Base-by-base conservation (phyloP, 35 echinoderm and acorn worm species). In the Ophioderma brevispina region DNA sequence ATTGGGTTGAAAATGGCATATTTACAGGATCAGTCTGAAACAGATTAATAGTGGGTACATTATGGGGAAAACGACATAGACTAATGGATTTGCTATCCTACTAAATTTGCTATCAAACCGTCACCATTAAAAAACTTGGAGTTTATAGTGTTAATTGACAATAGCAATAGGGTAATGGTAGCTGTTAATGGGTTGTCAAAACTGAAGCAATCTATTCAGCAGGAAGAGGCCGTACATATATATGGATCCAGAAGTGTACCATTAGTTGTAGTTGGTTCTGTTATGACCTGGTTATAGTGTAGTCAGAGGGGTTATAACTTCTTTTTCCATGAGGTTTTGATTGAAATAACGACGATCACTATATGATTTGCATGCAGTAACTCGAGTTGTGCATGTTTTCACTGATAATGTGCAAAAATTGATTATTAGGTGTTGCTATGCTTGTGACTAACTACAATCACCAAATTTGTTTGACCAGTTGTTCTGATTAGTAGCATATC, bases 171-270 rank as follows among this genome's bases (percentile, higher is more conserved):
- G n/a, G n/a, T n/a, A n/a, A n/a, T n/a, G n/a, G n/a, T n/a, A n/a
- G n/a, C n/a, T n/a, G n/a, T n/a, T n/a, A n/a, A n/a, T n/a, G n/a
- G n/a, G n/a, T n/a, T n/a, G n/a, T n/a, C n/a, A n/a, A n/a, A n/a
- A n/a, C n/a, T n/a, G n/a, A n/a, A n/a, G 59, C 59, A 15, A 70
- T 70, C 10, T 70, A 70, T 25, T 70, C 59, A 13, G 6, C n/a
- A 15, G 59, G 59, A 25, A 25, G 5, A 15, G 59, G 59, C 78
- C 38, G 84, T 0, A 82, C 52, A 38, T 91, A 91, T 18, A 91
- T 80, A 78, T 91, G 89, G n/a, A 77, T 91, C 89, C 41, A 85
- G 32, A 14, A 91, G 75, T 75, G 81, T 91, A 41, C 75, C 89
- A 38, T 19, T 36, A 32, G 84, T 32, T 23, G 89, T 91, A 23